Percentiles rank a stretch among this genome's conserved stretches.
phyloP scores from a whole-genome alignment of 2,113 vertebrate genomes.

The Sceloporus undulatus region DNA sequence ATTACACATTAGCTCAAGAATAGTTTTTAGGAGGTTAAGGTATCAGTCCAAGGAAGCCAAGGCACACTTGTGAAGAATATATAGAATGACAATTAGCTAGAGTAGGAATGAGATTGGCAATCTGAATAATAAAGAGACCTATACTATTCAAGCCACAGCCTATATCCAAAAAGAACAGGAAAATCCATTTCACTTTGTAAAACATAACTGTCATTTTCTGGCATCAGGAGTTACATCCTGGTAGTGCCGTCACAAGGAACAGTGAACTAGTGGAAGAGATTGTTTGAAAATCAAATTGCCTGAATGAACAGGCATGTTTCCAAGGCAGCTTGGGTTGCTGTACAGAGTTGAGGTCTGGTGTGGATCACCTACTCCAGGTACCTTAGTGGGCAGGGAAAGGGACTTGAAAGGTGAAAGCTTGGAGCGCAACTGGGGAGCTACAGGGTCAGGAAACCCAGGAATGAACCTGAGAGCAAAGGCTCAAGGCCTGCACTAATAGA shows the following conservation, averaged over 20 bases:
- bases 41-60: slow-evolving; percentile 56
- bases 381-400: background rate
- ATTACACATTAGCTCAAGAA: slow-evolving; percentile 63
- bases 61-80: slow-evolving; percentile 54
- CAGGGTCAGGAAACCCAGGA: background rate
- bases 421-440: background rate
- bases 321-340: background rate
- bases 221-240: background rate
- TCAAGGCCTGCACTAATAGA: background rate
- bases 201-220: too few relatives aligned
- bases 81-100: slow-evolving; percentile 48
- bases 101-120: slow-evolving; percentile 41
- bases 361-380: background rate
- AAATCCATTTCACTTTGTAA: background rate
- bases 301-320: background rate
- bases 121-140: slow-evolving; percentile 34
- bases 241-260: background rate
- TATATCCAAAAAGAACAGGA: background rate
- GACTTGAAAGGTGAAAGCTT: background rate
- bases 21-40: slow-evolving; percentile 65
- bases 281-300: background rate
- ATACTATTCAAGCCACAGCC: fast-evolving
- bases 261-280: background rate
- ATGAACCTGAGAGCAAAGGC: background rate
- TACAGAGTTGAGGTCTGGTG: too few relatives aligned